Percentiles rank a stretch among this genome's conserved stretches.
These are phyloP conservation scores for Pherbina coryleti DNA, from an alignment of 2,888 invertebrate species.

Conservation along the genomic window DNA sequence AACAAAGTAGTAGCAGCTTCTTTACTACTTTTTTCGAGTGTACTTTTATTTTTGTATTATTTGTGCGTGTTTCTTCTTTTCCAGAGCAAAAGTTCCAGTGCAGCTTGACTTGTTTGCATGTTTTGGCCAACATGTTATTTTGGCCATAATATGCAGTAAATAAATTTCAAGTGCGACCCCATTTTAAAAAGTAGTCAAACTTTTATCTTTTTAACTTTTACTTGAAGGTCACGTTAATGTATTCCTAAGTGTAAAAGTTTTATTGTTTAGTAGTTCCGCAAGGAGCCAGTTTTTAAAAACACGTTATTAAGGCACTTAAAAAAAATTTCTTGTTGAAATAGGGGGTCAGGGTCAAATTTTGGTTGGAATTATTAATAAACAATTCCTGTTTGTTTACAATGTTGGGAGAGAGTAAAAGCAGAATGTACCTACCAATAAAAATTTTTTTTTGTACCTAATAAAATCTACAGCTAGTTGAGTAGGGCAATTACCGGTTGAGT, in stretches of 20 bases:
- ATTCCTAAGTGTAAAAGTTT: not conserved
- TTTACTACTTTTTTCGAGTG: not conserved
- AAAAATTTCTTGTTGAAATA: too few relatives aligned
- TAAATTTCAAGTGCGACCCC: conserved; percentile 20
- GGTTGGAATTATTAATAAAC: too few relatives aligned
- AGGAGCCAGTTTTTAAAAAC: not conserved
- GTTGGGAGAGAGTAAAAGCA: too few relatives aligned
- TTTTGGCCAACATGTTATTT: conserved; percentile 5
- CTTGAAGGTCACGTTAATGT: conserved; percentile 7
- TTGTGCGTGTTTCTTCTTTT: not conserved
- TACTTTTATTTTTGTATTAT: not conserved
- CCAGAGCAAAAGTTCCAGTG: not conserved
- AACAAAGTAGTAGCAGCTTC: not conserved
- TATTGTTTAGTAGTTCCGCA: not conserved
- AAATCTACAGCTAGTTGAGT: too few relatives aligned
- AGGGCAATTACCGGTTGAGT: too few relatives aligned
- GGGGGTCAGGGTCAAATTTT: too few relatives aligned
- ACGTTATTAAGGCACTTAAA: too few relatives aligned
- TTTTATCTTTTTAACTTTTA: not conserved
- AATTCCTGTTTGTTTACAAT: too few relatives aligned
- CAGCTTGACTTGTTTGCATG: not conserved
- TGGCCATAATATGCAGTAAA: not conserved
- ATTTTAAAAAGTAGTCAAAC: not conserved
- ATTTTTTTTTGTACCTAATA: too few relatives aligned
- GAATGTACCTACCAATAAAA: too few relatives aligned